Percentiles rank a stretch among this genome's conserved stretches.
Conservation (phyloP, 2,797 vertebrate species). For the Coregonus sp. region DNA sequence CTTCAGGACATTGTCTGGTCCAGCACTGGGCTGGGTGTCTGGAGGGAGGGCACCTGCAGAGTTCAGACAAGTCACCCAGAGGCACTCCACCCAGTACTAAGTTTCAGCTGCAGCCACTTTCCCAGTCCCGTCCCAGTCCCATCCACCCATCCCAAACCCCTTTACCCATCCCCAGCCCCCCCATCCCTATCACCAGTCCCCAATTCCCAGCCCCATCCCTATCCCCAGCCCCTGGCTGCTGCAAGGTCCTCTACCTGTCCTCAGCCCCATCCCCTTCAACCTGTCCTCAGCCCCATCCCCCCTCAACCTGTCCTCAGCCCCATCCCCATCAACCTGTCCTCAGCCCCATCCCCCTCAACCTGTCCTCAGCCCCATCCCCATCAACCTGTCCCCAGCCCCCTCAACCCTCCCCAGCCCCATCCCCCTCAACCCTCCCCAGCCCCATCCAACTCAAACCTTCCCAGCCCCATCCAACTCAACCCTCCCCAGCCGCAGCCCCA, state of each 20-base stretch:
- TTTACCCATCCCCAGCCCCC: background rate
- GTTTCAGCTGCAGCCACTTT: background rate
- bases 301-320: too few relatives aligned
- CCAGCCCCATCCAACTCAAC: background rate
- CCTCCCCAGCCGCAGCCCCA: background rate
- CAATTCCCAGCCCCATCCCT: background rate
- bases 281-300: too few relatives aligned
- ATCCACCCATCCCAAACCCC: background rate
- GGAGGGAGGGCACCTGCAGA: background rate
- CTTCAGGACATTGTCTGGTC: conserved; percentile 22
- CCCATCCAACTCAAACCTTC: too few relatives aligned
- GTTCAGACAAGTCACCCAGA: conserved; percentile 11
- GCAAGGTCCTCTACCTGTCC: background rate
- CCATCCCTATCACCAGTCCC: background rate
- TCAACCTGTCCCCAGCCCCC: too few relatives aligned
- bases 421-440: too few relatives aligned
- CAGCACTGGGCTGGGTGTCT: background rate
- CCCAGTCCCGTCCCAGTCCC: background rate
- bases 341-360: too few relatives aligned
- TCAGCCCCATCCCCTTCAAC: too few relatives aligned
- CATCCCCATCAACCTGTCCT: too few relatives aligned
- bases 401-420: too few relatives aligned
- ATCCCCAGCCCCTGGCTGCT: background rate
- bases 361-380: too few relatives aligned
- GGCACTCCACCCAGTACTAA: background rate